Evolutionary conservation across 37 sponge, comb jelly and placozoan genomes (phyloP).

Genomic region (Halichondria panicea): DNA sequence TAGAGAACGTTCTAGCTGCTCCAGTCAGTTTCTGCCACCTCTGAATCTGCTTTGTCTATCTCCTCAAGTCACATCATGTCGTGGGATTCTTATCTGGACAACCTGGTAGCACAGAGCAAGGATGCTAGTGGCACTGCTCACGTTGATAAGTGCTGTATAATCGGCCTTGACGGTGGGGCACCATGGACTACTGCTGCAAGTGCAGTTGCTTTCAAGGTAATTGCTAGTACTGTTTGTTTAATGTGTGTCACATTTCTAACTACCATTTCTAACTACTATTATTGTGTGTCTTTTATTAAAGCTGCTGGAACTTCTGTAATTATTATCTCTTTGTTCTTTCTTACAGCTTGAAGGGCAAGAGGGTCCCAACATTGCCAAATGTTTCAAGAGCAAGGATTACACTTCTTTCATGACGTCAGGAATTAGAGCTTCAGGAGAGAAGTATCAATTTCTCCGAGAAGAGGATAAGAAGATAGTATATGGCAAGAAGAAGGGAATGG

Average conservation of each 20-base stretch:
- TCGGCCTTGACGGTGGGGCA: slow-evolving; percentile 82
- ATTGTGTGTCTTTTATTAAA: background rate
- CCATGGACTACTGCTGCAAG: slow-evolving; percentile 67
- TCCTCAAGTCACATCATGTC: slow-evolving; percentile 43
- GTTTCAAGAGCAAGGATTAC: slow-evolving; percentile 81
- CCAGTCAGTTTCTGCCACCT: background rate
- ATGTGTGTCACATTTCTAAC: too few species aligned
- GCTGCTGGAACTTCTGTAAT: background rate
- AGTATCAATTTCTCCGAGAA: slow-evolving; percentile 82
- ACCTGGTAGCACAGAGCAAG: slow-evolving; percentile 79
- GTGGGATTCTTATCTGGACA: slow-evolving; percentile 89
- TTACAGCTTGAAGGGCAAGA: slow-evolving; percentile 42
- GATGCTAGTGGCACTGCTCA: slow-evolving; percentile 60
- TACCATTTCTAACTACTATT: too few species aligned
- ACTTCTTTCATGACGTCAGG: slow-evolving; percentile 71
- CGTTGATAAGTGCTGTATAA: slow-evolving; percentile 71
- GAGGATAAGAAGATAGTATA: slow-evolving; percentile 71
- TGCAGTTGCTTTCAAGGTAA: slow-evolving; percentile 55
- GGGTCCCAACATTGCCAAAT: slow-evolving; percentile 58
- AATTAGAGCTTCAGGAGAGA: slow-evolving; percentile 36
- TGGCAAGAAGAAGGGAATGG: slow-evolving; percentile 71
- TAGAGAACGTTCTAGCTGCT: background rate
- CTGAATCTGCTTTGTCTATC: background rate
- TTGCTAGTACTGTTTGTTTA: too few species aligned
- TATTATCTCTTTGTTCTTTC: background rate